Base-by-base conservation (phyloP, 2,797 vertebrate species). In the Selene dorsalis region DNA sequence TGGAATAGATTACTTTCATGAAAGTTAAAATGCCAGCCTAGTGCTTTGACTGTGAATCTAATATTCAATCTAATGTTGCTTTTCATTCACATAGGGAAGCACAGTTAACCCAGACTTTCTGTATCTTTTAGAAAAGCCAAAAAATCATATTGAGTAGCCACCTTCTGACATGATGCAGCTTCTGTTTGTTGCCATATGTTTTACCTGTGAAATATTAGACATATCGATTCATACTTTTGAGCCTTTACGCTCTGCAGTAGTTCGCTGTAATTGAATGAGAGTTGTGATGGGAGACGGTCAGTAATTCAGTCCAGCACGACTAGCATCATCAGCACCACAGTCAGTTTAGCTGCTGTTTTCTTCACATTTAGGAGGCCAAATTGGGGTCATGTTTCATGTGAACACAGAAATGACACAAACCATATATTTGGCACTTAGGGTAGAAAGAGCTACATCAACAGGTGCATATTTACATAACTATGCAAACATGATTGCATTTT, bases 1-100 rank as follows among this genome's bases (percentile, higher is more conserved):
- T 65, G 11, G 52, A 79, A 82, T 61, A 67, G 16, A 58, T 71
- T 41, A 26, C 35, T 76, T 70, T 69, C 3, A 28, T 11, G 22
- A 57, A 28, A 68, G 30, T 47, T 61, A n/a, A 52, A 53, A 56
- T n/a, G 52, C 24, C 53, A 55, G 52, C 60, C 35, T 63, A 14
- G 56, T n/a, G 55, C 56, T 22, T 56, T 3, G 45, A 57, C 30
- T 32, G 4, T 5, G 48, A 68, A 69, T 59, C 41, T 48, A 70
- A 64, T 57, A n/a, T n/a, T 24, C 7, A 57, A 47, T 69, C 47
- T 69, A 22, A 64, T n/a, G n/a, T 28, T 59, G 55, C 41, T 47
- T 30, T 11, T 35, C 63, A 48, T 48, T 66, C 18, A 53, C 20
- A 57, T 22, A n/a, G 4, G 14, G 38, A 16, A 53, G 53, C 22